phyloP scores from a whole-genome alignment of 2,888 invertebrate genomes.

The Dysmachus trigonus region DNA sequence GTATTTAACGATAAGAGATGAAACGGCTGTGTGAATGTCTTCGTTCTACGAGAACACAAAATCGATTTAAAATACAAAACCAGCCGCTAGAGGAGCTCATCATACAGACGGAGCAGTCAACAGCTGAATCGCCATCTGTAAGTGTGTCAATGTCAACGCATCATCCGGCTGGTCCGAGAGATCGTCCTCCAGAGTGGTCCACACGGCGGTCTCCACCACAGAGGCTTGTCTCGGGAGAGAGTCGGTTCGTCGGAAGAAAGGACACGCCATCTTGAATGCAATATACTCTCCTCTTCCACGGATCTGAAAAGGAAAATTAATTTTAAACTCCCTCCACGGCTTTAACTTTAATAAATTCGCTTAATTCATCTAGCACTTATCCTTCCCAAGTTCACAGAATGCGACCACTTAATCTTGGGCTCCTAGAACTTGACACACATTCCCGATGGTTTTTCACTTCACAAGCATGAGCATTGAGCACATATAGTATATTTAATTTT shows the following conservation, averaged over 20 bases:
- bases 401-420: neutral
- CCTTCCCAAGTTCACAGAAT: neutral
- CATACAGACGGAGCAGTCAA: slow-evolving; percentile 85
- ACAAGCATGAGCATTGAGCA: neutral
- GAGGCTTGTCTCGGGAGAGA: slow-evolving; percentile 62
- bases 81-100: neutral
- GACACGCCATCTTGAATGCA: slow-evolving; percentile 61
- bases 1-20: slow-evolving; percentile 73
- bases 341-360: neutral
- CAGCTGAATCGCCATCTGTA: slow-evolving; percentile 82
- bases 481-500: neutral
- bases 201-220: slow-evolving; percentile 58
- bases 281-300: neutral
- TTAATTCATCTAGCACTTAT: neutral
- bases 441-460: neutral
- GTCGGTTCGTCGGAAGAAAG: slow-evolving; percentile 62
- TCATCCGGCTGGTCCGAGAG: slow-evolving; percentile 59
- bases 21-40: slow-evolving; percentile 73
- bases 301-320: neutral
- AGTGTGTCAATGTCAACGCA: slow-evolving; percentile 72
- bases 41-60: slow-evolving; percentile 66
- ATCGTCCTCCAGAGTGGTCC: slow-evolving; percentile 62
- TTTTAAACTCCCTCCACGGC: neutral
- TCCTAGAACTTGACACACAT: slow-evolving; percentile 14
- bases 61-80: neutral